These are phyloP conservation scores for Ischnus inquisitorius DNA, from an alignment of 2,888 invertebrate species.

Conservation along the genomic window DNA sequence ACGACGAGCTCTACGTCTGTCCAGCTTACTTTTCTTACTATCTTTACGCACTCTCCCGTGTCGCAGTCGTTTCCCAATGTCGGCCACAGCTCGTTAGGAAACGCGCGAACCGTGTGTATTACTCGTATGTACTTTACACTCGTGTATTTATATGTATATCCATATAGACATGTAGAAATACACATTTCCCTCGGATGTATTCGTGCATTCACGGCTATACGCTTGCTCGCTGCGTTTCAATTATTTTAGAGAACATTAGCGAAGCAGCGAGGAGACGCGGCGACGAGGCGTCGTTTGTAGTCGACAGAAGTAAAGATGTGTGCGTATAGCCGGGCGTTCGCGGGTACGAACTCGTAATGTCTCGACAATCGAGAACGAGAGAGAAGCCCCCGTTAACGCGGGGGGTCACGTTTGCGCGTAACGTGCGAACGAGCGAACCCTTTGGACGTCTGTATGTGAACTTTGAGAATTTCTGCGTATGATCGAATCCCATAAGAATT, in stretches of 20 bases:
- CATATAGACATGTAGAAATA: background rate
- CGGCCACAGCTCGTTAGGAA: slow-evolving; percentile 73
- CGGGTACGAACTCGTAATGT: slow-evolving; percentile 62
- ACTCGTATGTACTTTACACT: background rate
- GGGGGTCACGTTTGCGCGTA: slow-evolving; percentile 61
- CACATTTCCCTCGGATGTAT: background rate
- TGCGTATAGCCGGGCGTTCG: slow-evolving; percentile 24
- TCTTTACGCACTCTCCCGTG: slow-evolving; percentile 70
- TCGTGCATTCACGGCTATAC: slow-evolving; percentile 19
- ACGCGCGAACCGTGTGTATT: slow-evolving; percentile 69
- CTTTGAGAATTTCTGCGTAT: slow-evolving; percentile 1
- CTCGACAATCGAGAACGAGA: slow-evolving; percentile 64
- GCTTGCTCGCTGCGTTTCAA: slow-evolving; percentile 74
- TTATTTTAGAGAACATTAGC: slow-evolving; percentile 76
- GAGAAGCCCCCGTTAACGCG: slow-evolving; percentile 64
- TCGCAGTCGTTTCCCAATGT: slow-evolving; percentile 70
- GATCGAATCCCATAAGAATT: slow-evolving; percentile 11
- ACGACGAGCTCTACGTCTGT: slow-evolving; percentile 28
- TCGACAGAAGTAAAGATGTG: background rate
- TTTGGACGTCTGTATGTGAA: slow-evolving; percentile 5
- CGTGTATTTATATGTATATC: slow-evolving; percentile 13
- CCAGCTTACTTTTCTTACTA: slow-evolving; percentile 64
- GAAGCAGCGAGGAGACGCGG: slow-evolving; percentile 64
- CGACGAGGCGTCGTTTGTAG: slow-evolving; percentile 62
- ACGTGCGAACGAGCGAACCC: slow-evolving; percentile 59